phyloP scores from a whole-genome alignment of 1,140 invertebrate species.

The Calosoma granatense region DNA sequence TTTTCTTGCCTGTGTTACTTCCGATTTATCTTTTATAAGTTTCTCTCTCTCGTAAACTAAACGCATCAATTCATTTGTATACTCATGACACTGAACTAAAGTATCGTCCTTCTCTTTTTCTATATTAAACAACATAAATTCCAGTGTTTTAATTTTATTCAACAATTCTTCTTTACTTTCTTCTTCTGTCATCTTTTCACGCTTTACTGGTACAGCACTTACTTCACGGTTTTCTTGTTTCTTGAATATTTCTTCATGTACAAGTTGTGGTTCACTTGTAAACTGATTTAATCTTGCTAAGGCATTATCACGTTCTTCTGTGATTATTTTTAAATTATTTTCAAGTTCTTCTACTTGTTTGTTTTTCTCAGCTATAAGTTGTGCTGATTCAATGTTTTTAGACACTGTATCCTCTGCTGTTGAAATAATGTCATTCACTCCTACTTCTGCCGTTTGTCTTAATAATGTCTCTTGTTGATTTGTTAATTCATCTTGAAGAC shows the following conservation, averaged over 20 bases:
- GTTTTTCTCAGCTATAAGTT: background rate
- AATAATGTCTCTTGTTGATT: conserved; percentile 17
- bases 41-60: conserved; percentile 24
- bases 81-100: conserved; percentile 25
- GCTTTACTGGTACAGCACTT: background rate
- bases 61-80: conserved; percentile 27
- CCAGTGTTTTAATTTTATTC: conserved; percentile 31
- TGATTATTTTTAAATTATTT: background rate
- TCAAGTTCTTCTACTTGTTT: background rate
- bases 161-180: conserved; percentile 22
- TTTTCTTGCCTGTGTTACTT: conserved; percentile 11
- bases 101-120: conserved; percentile 29
- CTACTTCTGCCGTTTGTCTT: background rate
- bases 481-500: background rate
- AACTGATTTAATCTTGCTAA: background rate
- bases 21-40: conserved; percentile 8
- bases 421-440: background rate
- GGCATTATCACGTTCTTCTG: background rate
- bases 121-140: conserved; percentile 30
- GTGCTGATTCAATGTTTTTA: background rate
- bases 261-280: background rate
- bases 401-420: background rate
- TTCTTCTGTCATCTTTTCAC: conserved; percentile 9
- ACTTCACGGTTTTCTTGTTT: background rate
- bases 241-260: background rate